A percentile compares a stretch with the other conserved stretches of the same genome.
These are phyloP conservation scores for Dromas ardeola DNA, from an alignment of 2,113 vertebrate genomes.

Conservation along the genomic window DNA sequence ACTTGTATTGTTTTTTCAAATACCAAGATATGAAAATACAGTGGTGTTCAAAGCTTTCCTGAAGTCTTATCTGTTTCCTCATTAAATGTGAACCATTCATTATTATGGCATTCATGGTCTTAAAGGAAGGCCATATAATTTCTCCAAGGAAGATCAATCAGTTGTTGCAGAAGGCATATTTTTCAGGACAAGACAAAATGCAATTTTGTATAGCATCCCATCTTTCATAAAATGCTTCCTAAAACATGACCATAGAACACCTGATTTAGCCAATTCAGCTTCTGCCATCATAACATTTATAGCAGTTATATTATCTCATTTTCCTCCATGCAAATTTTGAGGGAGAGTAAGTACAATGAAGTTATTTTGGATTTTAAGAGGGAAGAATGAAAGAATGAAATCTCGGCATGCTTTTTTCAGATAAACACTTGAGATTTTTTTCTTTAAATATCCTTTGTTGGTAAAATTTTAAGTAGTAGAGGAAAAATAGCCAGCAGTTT, in stretches of 20 bases:
- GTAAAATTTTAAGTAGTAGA: background rate
- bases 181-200: background rate
- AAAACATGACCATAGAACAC: background rate
- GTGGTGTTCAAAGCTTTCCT: background rate
- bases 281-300: background rate
- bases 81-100: background rate
- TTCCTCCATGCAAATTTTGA: background rate
- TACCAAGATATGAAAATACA: background rate
- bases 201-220: background rate
- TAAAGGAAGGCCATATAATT: background rate
- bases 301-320: background rate
- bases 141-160: background rate
- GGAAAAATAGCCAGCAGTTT: background rate
- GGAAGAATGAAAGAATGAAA: background rate
- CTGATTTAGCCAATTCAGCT: background rate
- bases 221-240: background rate
- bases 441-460: background rate
- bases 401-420: background rate
- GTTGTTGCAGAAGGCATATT: background rate
- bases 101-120: background rate
- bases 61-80: background rate
- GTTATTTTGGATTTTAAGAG: background rate
- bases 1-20: background rate
- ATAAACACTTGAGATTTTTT: background rate
- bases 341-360: background rate